A percentile compares a stretch with the other conserved stretches of the same genome.
Evolutionary conservation across 2,797 vertebrate genomes (phyloP).

Genomic region (Gambelia wislizenii): DNA sequence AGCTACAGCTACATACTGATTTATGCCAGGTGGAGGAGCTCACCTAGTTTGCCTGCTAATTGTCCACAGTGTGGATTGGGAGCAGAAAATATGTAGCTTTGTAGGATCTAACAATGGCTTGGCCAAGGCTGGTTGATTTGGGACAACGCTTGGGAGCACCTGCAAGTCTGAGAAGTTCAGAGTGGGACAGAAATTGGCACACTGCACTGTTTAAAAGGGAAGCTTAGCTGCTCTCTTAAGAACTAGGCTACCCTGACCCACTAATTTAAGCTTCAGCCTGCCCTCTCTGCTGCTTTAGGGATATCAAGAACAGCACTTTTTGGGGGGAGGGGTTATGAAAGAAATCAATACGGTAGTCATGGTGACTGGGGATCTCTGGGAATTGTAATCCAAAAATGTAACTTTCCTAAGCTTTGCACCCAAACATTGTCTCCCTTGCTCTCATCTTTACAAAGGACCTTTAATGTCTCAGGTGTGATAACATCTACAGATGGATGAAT

Average conservation of each 20-base stretch:
- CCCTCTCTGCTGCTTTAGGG: background rate
- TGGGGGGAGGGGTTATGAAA: no score
- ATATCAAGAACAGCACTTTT: background rate
- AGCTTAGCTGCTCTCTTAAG: background rate
- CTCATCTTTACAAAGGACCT: background rate
- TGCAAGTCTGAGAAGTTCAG: background rate
- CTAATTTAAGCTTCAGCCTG: background rate
- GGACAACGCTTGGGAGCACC: background rate
- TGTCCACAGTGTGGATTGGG: background rate
- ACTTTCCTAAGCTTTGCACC: background rate
- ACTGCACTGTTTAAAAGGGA: background rate
- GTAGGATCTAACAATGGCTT: background rate
- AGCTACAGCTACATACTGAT: conserved; percentile 13
- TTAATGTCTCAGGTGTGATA: background rate
- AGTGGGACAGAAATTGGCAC: background rate
- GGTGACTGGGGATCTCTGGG: background rate
- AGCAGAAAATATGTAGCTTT: background rate
- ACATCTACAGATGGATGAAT: background rate
- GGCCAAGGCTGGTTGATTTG: no score
- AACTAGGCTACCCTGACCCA: background rate
- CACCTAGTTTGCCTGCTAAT: background rate
- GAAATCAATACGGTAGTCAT: no score
- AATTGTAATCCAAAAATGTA: no score
- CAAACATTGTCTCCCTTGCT: background rate
- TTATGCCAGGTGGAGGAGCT: background rate